phyloP scores from a whole-genome alignment of 53 echinoderm and acorn worm genomes.

The Glandiceps talaboti region DNA sequence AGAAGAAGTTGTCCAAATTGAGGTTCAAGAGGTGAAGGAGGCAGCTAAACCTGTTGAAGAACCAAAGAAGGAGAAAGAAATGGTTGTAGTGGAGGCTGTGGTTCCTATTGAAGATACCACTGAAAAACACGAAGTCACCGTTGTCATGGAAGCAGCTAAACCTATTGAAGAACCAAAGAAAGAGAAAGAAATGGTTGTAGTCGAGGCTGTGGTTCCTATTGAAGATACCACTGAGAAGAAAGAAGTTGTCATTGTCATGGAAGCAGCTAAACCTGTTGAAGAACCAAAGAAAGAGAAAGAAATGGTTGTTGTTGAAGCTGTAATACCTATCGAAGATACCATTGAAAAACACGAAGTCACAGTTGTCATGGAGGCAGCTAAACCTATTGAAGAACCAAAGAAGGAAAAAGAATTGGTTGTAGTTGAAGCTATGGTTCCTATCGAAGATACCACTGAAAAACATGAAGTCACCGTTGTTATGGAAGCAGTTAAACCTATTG shows the following conservation, averaged over 20 bases:
- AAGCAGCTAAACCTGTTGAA: neutral
- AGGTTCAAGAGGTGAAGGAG: slow-evolving; percentile 4
- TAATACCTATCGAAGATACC: too few species aligned
- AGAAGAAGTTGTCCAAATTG: neutral
- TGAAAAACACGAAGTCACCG: slow-evolving; percentile 16
- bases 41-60: neutral
- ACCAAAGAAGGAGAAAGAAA: neutral
- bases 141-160: slow-evolving; percentile 22
- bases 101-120: too few species aligned
- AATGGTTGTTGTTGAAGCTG: too few species aligned
- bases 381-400: too few species aligned
- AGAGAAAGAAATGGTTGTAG: neutral
- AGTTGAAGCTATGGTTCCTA: too few species aligned
- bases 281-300: too few species aligned
- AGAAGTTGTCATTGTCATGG: neutral
- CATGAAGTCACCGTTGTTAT: too few species aligned
- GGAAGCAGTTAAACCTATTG: too few species aligned
- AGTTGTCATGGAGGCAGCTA: too few species aligned
- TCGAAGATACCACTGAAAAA: too few species aligned
- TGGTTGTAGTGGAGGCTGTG: neutral
- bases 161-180: slow-evolving; percentile 12
- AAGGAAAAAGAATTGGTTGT: too few species aligned
- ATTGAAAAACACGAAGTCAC: too few species aligned
- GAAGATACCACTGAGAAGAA: slow-evolving; percentile 16
- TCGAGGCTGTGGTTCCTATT: neutral